Conservation (phyloP, 35 echinoderm and acorn worm species). For the Amphiura filiformis region DNA sequence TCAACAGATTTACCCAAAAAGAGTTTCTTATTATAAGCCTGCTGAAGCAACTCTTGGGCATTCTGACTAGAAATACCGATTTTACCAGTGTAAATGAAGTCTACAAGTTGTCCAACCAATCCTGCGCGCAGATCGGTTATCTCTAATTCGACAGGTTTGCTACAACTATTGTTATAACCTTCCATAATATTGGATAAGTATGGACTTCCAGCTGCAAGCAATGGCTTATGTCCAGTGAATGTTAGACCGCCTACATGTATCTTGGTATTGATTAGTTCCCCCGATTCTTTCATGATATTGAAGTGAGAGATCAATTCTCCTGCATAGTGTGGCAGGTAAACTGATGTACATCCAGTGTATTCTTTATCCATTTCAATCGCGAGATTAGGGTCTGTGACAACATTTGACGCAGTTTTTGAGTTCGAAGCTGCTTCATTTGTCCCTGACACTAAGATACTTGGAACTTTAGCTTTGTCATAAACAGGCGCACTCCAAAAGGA, state of each 20-base stretch:
- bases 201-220: constrained; percentile 89
- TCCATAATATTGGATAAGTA: constrained; percentile 46
- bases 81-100: constrained; percentile 77
- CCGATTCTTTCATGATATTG: constrained; percentile 64
- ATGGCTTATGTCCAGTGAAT: constrained; percentile 57
- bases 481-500: constrained; percentile 25
- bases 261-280: constrained; percentile 70
- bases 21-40: constrained; percentile 45
- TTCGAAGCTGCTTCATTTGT: constrained; percentile 27
- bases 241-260: constrained; percentile 19
- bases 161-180: neutral
- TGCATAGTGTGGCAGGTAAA: constrained; percentile 68
- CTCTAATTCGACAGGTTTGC: constrained; percentile 39
- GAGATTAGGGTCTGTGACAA: neutral
- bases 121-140: constrained; percentile 48
- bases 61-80: constrained; percentile 63
- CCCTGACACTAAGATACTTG: constrained; percentile 83
- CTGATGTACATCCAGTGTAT: neutral
- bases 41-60: constrained; percentile 61
- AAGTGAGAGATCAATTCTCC: constrained; percentile 53
- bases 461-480: constrained; percentile 55
- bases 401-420: neutral
- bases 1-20: constrained; percentile 76
- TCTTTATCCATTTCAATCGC: neutral
- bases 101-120: constrained; percentile 50